Conservation (phyloP, 2,113 vertebrate species). For the Pterocles burchelli region DNA sequence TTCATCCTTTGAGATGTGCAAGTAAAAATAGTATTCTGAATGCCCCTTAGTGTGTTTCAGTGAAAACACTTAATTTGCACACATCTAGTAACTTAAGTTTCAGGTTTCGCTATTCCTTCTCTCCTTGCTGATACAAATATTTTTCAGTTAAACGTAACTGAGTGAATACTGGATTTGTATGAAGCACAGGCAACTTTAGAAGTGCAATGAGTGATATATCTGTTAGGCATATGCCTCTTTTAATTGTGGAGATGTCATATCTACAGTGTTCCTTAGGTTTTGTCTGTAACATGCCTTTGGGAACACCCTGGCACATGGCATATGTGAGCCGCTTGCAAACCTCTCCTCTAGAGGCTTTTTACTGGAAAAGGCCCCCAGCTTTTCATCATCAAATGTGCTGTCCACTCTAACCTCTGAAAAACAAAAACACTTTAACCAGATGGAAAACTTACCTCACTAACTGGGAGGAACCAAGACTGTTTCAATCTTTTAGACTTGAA, state of each 20-base stretch:
- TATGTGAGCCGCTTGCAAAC: background rate
- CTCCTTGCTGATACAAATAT: background rate
- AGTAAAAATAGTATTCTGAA: background rate
- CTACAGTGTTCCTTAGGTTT: background rate
- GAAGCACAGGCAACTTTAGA: background rate
- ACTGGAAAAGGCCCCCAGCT: background rate
- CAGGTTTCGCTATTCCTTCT: background rate
- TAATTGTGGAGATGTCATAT: background rate
- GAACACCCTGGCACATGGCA: rapidly evolving
- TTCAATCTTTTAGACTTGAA: background rate
- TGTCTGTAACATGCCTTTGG: background rate
- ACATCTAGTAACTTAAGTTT: background rate
- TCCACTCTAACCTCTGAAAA: background rate
- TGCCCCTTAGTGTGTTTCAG: background rate
- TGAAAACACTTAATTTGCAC: background rate
- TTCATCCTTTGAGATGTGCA: background rate
- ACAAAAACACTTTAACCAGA: background rate
- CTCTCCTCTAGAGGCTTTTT: background rate
- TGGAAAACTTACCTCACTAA: background rate
- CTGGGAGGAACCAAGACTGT: background rate
- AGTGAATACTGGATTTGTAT: background rate
- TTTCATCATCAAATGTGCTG: background rate
- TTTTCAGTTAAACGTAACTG: background rate
- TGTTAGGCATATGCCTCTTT: background rate
- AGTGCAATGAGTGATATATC: rapidly evolving